phyloP scores from a whole-genome alignment of 2,888 invertebrate genomes.

The Lithophane leautieri region DNA sequence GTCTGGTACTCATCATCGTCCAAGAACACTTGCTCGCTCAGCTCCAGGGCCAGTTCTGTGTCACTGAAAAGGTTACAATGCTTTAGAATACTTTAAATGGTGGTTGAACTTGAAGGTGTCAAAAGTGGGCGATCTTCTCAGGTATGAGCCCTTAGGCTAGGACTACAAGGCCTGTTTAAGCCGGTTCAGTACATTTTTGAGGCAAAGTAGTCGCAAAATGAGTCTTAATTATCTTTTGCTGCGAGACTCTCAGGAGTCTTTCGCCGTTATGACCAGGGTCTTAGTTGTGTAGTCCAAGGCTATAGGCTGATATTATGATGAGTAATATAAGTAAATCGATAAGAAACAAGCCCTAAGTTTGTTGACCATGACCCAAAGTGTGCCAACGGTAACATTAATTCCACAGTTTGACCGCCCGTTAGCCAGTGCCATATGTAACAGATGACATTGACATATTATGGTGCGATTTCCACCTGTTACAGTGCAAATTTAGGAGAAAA shows the following conservation, averaged over 20 bases:
- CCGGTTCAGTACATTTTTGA: not conserved
- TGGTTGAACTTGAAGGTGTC: not conserved
- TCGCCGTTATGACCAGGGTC: not conserved
- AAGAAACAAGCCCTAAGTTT: not conserved
- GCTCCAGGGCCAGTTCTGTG: slow-evolving; percentile 90
- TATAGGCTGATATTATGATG: not conserved
- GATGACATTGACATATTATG: slow-evolving; percentile 16
- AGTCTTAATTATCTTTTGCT: not conserved
- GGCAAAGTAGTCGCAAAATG: not conserved
- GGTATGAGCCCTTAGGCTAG: not conserved
- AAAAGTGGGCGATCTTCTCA: not conserved
- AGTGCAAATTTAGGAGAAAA: not conserved
- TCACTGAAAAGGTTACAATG: slow-evolving; percentile 82
- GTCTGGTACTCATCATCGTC: slow-evolving; percentile 91
- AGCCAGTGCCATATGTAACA: not conserved
- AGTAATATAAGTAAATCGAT: not conserved
- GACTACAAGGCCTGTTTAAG: not conserved
- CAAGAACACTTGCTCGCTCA: slow-evolving; percentile 92
- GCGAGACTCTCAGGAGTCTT: not conserved
- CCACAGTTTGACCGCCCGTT: not conserved
- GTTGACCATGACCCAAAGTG: slow-evolving; percentile 24
- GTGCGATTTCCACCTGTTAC: not conserved
- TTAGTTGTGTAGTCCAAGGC: not conserved
- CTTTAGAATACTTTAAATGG: not conserved
- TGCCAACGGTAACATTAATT: not conserved